These are phyloP conservation scores for Oscarella lobularis DNA, from an alignment of 37 sponge, comb jelly and placozoan genomes.

Conservation along the genomic window DNA sequence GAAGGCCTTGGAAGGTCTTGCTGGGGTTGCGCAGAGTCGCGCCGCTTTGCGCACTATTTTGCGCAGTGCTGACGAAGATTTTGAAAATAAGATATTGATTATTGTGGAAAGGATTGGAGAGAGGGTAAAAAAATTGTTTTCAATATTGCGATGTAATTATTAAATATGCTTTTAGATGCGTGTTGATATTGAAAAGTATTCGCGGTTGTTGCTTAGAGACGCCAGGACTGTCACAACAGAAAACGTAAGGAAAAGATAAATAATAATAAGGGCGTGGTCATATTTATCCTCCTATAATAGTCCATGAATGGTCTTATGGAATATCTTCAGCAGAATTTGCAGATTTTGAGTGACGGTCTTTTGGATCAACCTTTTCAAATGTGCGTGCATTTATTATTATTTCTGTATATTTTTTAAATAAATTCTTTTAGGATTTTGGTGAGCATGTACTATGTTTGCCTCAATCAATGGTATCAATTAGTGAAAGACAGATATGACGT, in stretches of 20 bases:
- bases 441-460: background rate
- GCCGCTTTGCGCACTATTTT: too few species aligned
- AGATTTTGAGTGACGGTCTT: background rate
- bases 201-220: background rate
- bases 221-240: background rate
- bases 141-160: background rate
- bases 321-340: background rate
- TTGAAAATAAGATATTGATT: too few species aligned
- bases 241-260: background rate
- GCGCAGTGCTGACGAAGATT: too few species aligned
- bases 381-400: background rate
- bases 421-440: background rate
- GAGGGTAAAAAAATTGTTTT: too few species aligned
- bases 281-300: too few species aligned
- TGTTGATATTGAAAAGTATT: background rate
- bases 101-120: background rate
- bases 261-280: too few species aligned
- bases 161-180: background rate
- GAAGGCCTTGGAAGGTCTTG: background rate
- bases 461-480: too few species aligned
- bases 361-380: background rate
- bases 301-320: background rate
- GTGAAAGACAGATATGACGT: too few species aligned
- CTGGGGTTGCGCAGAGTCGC: too few species aligned
- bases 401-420: too few species aligned